Evolutionary conservation across 2,888 invertebrate species (phyloP), one percentile per base, ranked within the genome.

Genomic region (Itoplectis maculator): DNA sequence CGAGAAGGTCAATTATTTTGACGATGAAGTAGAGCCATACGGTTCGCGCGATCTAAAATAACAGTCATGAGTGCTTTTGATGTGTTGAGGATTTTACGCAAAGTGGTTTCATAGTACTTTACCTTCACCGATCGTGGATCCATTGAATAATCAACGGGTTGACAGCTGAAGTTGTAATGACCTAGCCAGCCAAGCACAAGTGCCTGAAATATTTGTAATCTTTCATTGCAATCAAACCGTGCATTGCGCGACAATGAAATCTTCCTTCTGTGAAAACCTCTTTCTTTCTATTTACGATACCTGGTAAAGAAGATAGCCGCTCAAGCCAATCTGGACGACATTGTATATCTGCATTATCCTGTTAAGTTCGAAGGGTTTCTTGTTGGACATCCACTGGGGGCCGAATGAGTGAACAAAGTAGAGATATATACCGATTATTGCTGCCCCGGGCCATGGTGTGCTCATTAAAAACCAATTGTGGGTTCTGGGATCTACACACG

Each of bases 1-100:
- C 97, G 0, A 96, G 87, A 1, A 97, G 94, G 92, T 97, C 97
- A 9, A 95, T 89, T 11, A 97, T 90, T 93, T 97, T 97, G 65
- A 96, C 93, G 2, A 95, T 82, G 89, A 96, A 96, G 91, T 96
- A 97, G 79, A 94, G 88, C 94, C 96, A 96, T 37, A 95, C 95
- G 29, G 93, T 92, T 91, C 92, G 93, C 0, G 95, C 93, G 88
- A 95, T 94, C 88, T 93, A 63, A 81, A 77, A 78, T 11, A 5
- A 75, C 1, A 9, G 11, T 5, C 13, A 29, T 63, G 18, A 76
- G 54, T 13, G 8, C 3, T 54, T 9, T 63, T 45, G 20, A 13
- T 18, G 9, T 40, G 20, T 23, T 18, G 2, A 42, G 1, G 13
- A 65, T 61, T 56, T 37, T 13, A 0, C 1, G 18, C 0, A 35